A percentile compares a stretch with the other conserved stretches of the same genome.
Conservation (phyloP, 2,888 invertebrate species). For the Acronicta psi region DNA sequence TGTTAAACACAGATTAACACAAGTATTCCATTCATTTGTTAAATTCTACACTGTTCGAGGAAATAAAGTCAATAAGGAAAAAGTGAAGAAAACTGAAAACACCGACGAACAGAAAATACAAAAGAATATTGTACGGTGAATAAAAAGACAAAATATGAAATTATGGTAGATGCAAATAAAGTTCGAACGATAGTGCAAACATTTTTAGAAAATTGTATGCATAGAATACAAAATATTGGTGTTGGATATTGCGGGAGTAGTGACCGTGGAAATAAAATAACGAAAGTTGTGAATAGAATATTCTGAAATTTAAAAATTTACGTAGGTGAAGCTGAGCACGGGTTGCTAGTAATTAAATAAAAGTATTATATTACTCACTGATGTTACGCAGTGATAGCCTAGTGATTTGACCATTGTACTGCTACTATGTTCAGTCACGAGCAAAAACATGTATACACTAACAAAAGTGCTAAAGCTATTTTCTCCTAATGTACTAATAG, state of each 20-base stretch:
- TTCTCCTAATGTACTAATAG: too few relatives aligned
- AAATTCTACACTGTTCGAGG: conserved; percentile 9
- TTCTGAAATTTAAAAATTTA: too few relatives aligned
- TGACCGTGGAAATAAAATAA: conserved; percentile 6
- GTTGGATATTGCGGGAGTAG: conserved; percentile 3
- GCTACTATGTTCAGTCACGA: too few relatives aligned
- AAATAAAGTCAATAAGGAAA: conserved; percentile 18
- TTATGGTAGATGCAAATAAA: conserved; percentile 16
- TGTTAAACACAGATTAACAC: background rate
- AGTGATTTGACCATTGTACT: too few relatives aligned
- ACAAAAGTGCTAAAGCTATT: too few relatives aligned
- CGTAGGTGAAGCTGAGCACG: too few relatives aligned
- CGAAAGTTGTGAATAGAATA: conserved; percentile 3
- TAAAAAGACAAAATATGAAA: conserved; percentile 24
- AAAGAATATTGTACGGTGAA: conserved; percentile 4
- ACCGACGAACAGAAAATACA: conserved; percentile 5
- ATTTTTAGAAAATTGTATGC: conserved; percentile 26
- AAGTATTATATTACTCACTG: too few relatives aligned
- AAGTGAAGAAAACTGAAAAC: conserved; percentile 12
- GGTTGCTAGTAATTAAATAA: too few relatives aligned
- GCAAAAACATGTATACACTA: too few relatives aligned
- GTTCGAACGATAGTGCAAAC: conserved; percentile 6
- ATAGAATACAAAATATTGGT: conserved; percentile 11
- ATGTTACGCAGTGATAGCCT: too few relatives aligned
- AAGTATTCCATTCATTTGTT: conserved; percentile 20